Conservation (phyloP, 2,888 invertebrate species). For the Synergus laeviventris region DNA sequence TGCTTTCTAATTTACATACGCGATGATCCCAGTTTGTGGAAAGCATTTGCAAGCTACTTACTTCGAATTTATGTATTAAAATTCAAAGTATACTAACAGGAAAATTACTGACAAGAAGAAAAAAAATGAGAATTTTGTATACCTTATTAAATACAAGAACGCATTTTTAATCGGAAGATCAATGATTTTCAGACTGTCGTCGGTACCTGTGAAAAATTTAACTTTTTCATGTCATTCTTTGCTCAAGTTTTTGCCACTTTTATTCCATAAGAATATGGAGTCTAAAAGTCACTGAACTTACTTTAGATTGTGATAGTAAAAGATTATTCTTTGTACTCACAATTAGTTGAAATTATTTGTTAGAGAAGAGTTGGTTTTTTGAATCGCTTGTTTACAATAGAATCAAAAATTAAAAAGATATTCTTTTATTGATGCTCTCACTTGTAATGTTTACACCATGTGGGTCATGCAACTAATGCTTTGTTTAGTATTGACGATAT, state of each 20-base stretch:
- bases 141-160: neutral
- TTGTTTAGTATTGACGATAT: neutral
- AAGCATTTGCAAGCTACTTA: constrained; percentile 18
- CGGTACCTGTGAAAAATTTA: neutral
- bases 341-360: constrained; percentile 23
- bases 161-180: neutral
- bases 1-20: constrained; percentile 1
- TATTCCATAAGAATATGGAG: constrained; percentile 15
- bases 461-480: too few species aligned
- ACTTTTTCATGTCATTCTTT: constrained; percentile 26
- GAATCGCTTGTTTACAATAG: neutral
- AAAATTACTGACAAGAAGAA: neutral
- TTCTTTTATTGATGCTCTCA: neutral
- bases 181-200: constrained; percentile 1
- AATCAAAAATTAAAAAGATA: neutral
- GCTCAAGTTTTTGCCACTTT: constrained; percentile 31
- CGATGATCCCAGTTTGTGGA: neutral
- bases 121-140: neutral
- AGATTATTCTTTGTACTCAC: constrained; percentile 11
- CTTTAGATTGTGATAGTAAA: constrained; percentile 28
- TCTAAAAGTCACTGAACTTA: constrained; percentile 9
- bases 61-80: neutral
- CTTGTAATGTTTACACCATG: too few species aligned
- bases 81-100: neutral
- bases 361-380: neutral